phyloP scores from a whole-genome alignment of 2,888 invertebrate species.

The Corbicula japonica region DNA sequence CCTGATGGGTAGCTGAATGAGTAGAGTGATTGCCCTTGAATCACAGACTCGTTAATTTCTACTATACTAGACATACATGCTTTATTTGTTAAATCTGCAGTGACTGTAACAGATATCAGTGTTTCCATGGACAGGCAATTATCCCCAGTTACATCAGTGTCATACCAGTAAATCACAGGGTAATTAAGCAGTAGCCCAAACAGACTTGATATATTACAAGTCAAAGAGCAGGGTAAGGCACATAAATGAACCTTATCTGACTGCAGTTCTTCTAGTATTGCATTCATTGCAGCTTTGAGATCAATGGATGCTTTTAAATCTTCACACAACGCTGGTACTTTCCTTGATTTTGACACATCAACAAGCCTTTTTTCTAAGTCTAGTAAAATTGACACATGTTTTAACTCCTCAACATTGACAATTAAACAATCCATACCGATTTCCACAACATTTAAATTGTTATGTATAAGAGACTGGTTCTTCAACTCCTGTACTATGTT shows the following conservation, averaged over 20 bases:
- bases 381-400: not conserved
- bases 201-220: slow-evolving; percentile 66
- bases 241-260: slow-evolving; percentile 5
- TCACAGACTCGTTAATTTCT: too few species aligned
- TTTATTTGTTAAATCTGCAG: too few species aligned
- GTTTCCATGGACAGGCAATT: slow-evolving; percentile 71
- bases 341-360: slow-evolving; percentile 47
- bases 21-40: slow-evolving; percentile 40
- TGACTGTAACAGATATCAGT: slow-evolving; percentile 60
- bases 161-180: slow-evolving; percentile 75
- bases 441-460: slow-evolving; percentile 52
- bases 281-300: slow-evolving; percentile 1
- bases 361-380: slow-evolving; percentile 34
- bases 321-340: slow-evolving; percentile 9
- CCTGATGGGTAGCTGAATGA: slow-evolving; percentile 66
- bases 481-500: slow-evolving; percentile 46
- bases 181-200: slow-evolving; percentile 75
- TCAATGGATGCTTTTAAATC: not conserved
- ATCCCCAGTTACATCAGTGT: slow-evolving; percentile 23
- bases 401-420: slow-evolving; percentile 49
- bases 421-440: slow-evolving; percentile 67
- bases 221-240: not conserved
- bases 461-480: slow-evolving; percentile 40
- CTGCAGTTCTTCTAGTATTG: slow-evolving; percentile 12
- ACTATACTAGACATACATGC: too few species aligned